Evolutionary conservation across 2,888 invertebrate genomes (phyloP).

Genomic region (Agonopterix heracliana): DNA sequence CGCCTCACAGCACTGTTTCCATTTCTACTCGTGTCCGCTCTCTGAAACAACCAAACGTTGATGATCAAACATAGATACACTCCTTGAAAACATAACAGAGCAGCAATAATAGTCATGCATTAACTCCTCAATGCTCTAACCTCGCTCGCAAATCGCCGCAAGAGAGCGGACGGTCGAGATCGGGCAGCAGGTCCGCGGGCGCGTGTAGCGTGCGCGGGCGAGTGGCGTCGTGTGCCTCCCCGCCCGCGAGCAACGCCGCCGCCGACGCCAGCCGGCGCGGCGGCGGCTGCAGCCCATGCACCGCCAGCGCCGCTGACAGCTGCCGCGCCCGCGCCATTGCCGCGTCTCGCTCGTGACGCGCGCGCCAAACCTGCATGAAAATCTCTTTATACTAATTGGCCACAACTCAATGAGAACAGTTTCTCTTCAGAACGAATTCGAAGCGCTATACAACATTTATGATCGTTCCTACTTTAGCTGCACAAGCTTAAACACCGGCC

Average conservation of each 20-base stretch:
- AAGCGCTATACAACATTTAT: too few relatives aligned
- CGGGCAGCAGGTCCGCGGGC: slow-evolving; percentile 62
- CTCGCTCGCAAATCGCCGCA: slow-evolving; percentile 64
- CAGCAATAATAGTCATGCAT: too few relatives aligned
- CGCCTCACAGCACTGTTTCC: slow-evolving; percentile 93
- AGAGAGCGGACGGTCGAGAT: slow-evolving; percentile 68
- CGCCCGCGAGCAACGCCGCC: slow-evolving; percentile 74
- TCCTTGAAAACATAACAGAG: too few relatives aligned
- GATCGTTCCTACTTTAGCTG: too few relatives aligned
- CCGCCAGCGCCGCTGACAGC: slow-evolving; percentile 89
- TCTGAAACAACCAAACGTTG: slow-evolving; percentile 37
- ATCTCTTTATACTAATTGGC: neutral
- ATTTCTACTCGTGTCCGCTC: slow-evolving; percentile 87
- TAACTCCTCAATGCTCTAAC: slow-evolving; percentile 21
- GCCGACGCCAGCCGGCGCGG: slow-evolving; percentile 80
- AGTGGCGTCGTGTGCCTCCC: slow-evolving; percentile 73
- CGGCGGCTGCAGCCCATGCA: slow-evolving; percentile 87
- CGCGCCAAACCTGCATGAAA: slow-evolving; percentile 84
- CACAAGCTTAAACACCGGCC: too few relatives aligned
- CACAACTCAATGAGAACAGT: too few relatives aligned
- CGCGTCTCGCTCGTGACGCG: slow-evolving; percentile 92
- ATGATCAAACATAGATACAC: too few relatives aligned
- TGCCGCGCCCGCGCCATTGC: slow-evolving; percentile 89
- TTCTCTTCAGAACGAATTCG: too few relatives aligned
- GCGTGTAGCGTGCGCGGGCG: slow-evolving; percentile 58